phyloP scores from a whole-genome alignment of 64 coral and sea anemone genomes.

The Pocillopora damicornis region DNA sequence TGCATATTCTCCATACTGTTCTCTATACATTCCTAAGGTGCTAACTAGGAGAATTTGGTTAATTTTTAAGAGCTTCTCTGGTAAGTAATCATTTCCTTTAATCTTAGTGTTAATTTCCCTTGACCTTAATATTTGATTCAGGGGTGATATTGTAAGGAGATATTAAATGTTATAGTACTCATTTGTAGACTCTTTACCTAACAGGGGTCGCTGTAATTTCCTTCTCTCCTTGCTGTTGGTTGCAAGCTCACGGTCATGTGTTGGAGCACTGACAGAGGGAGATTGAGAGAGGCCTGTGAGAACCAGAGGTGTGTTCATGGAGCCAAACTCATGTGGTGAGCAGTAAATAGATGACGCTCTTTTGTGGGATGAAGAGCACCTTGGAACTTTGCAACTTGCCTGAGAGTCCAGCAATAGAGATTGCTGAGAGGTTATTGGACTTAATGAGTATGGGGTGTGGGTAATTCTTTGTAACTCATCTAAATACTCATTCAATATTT shows the following conservation, averaged over 20 bases:
- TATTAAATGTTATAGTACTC: too few relatives aligned
- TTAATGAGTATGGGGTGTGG: background rate
- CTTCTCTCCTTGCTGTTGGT: background rate
- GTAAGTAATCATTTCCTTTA: too few relatives aligned
- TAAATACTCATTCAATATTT: slow-evolving; percentile 56
- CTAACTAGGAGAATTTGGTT: too few relatives aligned
- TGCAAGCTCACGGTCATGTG: background rate
- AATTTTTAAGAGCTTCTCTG: too few relatives aligned
- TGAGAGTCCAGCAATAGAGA: background rate
- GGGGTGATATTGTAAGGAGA: too few relatives aligned
- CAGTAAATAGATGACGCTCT: background rate
- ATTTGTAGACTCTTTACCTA: background rate
- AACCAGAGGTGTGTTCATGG: background rate
- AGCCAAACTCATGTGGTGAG: background rate
- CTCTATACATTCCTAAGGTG: too few relatives aligned
- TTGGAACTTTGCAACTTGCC: background rate
- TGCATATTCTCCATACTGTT: too few relatives aligned
- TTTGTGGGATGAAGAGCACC: background rate
- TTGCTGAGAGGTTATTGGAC: background rate
- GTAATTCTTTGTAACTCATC: background rate
- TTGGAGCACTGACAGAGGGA: background rate
- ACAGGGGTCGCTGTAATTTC: background rate
- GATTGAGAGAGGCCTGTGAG: slow-evolving; percentile 8
- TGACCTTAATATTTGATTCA: too few relatives aligned
- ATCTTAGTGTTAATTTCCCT: too few relatives aligned